Conservation (phyloP, 2,113 vertebrate species). For the Proterorhinus semilunaris region DNA sequence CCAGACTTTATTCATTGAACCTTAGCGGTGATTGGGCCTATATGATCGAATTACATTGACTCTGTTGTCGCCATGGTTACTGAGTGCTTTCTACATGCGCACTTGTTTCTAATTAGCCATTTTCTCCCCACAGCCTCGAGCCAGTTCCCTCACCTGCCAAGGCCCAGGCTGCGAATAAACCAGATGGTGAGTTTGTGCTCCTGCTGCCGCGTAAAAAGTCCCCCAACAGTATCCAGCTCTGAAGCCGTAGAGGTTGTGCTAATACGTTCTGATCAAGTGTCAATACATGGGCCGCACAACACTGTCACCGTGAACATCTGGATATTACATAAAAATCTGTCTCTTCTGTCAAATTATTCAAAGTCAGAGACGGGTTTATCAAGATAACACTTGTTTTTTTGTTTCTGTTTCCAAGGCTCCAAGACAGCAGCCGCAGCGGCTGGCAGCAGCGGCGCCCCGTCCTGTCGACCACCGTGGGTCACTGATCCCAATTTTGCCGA, state of each 20-base stretch:
- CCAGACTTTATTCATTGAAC: background rate
- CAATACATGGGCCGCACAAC: constrained; percentile 32
- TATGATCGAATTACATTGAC: constrained; percentile 22
- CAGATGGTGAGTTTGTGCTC: constrained; percentile 68
- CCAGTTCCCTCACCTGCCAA: constrained; percentile 67
- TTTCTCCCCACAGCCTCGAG: constrained; percentile 70
- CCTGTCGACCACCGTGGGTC: constrained; percentile 92
- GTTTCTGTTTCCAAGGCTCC: constrained; percentile 44
- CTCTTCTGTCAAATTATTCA: constrained; percentile 17
- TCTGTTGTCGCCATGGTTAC: constrained; percentile 54
- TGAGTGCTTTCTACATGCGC: background rate
- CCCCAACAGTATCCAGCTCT: constrained; percentile 33
- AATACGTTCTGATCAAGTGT: constrained; percentile 56
- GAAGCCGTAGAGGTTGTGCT: constrained; percentile 36
- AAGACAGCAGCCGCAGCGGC: constrained; percentile 46
- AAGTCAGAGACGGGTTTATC: constrained; percentile 18
- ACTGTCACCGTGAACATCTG: constrained; percentile 31
- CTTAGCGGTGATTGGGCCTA: constrained; percentile 5
- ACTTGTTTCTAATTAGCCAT: constrained; percentile 59
- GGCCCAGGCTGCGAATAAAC: constrained; percentile 68
- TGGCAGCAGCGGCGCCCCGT: constrained; percentile 55
- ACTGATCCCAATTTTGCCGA: constrained; percentile 89
- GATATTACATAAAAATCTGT: constrained; percentile 13
- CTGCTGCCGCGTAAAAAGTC: constrained; percentile 46
- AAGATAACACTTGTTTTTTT: constrained; percentile 5